phyloP scores from a whole-genome alignment of 2,797 vertebrate species.

The Tenualosa ilisha region DNA sequence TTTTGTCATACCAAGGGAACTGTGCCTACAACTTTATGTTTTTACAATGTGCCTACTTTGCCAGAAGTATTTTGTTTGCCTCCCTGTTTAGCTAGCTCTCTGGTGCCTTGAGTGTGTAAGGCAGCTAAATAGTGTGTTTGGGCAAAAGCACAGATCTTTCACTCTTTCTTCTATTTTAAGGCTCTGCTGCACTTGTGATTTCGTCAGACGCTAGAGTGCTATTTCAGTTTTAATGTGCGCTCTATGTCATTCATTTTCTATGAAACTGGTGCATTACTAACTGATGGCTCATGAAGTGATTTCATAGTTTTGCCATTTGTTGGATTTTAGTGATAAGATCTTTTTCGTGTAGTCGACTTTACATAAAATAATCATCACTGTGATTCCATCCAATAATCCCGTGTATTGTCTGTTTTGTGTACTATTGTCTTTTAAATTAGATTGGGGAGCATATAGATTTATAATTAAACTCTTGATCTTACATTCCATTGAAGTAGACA shows the following conservation, averaged over 20 bases:
- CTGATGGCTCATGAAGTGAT: background rate
- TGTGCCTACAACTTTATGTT: conserved; percentile 2
- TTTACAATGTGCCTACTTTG: background rate
- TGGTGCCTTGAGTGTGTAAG: background rate
- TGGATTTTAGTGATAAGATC: background rate
- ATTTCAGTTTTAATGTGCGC: conserved; percentile 16
- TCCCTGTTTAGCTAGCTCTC: background rate
- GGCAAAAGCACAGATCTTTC: background rate
- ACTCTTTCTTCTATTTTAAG: conserved; percentile 11
- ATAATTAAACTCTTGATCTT: background rate
- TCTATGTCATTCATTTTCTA: conserved; percentile 6
- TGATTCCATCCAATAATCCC: background rate
- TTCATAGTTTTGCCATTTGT: background rate
- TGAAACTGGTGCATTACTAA: background rate
- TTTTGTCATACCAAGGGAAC: background rate
- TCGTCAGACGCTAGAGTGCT: conserved; percentile 8
- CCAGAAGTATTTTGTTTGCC: background rate
- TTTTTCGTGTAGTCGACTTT: background rate
- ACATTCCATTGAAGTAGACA: background rate
- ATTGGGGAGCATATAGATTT: background rate
- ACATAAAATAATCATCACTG: no score
- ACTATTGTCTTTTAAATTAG: background rate
- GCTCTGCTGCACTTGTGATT: background rate
- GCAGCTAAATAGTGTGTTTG: background rate
- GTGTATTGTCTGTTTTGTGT: no score